Conservation (phyloP, 23 tunicate species). For the Halocynthia roretzi region DNA sequence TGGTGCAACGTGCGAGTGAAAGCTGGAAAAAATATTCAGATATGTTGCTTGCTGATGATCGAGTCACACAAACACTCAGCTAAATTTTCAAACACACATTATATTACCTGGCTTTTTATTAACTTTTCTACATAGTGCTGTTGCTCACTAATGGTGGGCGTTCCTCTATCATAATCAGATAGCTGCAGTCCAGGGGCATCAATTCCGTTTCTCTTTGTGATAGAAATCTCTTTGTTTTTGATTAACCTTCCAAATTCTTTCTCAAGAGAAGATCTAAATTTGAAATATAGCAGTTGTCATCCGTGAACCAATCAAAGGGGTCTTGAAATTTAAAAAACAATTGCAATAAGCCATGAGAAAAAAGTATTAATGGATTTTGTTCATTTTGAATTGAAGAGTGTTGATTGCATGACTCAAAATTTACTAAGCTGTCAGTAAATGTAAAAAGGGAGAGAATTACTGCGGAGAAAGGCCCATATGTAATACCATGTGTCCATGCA, state of each 20-base stretch:
- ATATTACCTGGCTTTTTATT: constrained; percentile 56
- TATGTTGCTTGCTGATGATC: neutral
- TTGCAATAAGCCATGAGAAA: no score
- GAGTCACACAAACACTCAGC: neutral
- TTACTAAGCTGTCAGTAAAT: no score
- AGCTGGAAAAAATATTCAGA: constrained; percentile 31
- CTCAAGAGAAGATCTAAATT: constrained; percentile 22
- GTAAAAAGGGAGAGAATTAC: no score
- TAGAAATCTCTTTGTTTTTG: constrained; percentile 54
- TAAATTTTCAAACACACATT: neutral
- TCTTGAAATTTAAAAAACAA: neutral
- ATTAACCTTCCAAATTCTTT: constrained; percentile 38
- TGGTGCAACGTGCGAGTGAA: constrained; percentile 42
- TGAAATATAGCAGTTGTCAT: neutral
- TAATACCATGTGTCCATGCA: no score
- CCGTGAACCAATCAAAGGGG: neutral
- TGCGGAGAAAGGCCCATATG: no score
- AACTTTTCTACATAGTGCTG: constrained; percentile 58
- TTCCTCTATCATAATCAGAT: constrained; percentile 49
- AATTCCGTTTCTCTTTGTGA: constrained; percentile 26
- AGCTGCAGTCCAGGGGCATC: constrained; percentile 35
- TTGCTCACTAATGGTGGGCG: constrained; percentile 67
- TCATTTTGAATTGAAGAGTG: no score
- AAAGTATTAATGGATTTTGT: no score
- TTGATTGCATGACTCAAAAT: no score